Percentiles rank a stretch among this genome's conserved stretches.
These are phyloP conservation scores for Nemotelus nigrinus DNA, from an alignment of 2,888 invertebrate species.

Conservation along the genomic window DNA sequence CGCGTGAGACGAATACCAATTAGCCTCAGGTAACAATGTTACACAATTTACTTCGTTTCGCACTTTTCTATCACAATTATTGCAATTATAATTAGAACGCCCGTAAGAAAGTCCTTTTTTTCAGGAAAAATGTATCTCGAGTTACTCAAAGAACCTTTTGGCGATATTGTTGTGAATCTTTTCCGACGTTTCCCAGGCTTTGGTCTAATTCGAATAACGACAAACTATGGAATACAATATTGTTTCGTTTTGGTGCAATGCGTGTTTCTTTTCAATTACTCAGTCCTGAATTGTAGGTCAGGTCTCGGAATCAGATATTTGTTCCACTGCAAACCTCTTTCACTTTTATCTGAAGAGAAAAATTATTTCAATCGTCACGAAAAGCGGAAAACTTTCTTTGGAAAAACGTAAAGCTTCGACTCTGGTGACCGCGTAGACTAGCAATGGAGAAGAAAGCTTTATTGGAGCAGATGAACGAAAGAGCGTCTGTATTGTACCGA, in stretches of 20 bases:
- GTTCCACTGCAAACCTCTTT: constrained; percentile 19
- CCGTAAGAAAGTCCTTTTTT: not conserved
- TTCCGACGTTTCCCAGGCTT: not conserved
- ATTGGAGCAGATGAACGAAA: too few relatives aligned
- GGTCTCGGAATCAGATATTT: constrained; percentile 19
- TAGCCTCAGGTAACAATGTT: not conserved
- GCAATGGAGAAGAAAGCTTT: constrained; percentile 18
- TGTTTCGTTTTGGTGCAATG: constrained; percentile 39
- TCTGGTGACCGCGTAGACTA: not conserved
- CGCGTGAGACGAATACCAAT: constrained; percentile 28
- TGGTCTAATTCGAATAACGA: not conserved
- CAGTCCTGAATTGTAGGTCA: constrained; percentile 30
- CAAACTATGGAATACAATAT: constrained; percentile 16
- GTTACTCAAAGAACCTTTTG: too few relatives aligned
- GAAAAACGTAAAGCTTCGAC: constrained; percentile 17
- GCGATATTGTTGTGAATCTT: not conserved
- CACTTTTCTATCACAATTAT: constrained; percentile 21
- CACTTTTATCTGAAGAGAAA: constrained; percentile 9
- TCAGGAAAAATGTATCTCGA: too few relatives aligned
- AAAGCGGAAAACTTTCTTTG: constrained; percentile 24
- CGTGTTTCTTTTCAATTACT: constrained; percentile 39
- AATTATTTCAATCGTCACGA: constrained; percentile 8
- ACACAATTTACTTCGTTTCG: constrained; percentile 12
- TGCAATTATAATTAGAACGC: not conserved
- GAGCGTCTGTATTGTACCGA: too few relatives aligned